Conservation (phyloP, 2,888 invertebrate species). For the Eupeodes latifasciatus region DNA sequence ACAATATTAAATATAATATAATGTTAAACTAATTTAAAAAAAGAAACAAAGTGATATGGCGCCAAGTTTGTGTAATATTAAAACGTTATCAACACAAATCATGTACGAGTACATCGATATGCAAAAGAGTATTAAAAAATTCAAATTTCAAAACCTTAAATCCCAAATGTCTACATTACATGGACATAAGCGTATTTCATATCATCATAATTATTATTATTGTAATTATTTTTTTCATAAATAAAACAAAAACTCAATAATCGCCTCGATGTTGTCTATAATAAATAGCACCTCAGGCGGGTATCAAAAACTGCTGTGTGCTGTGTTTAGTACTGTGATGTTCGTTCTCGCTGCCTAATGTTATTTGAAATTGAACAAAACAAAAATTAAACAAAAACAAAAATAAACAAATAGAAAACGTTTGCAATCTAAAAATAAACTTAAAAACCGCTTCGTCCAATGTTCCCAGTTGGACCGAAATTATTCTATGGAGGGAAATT, state of each 20-base stretch:
- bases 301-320: not conserved
- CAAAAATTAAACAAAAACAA: not conserved
- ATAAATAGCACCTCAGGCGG: conserved; percentile 41
- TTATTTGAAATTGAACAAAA: conserved; percentile 21
- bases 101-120: too few relatives aligned
- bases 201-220: conserved; percentile 53
- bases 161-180: not conserved
- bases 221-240: conserved; percentile 57
- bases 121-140: too few relatives aligned
- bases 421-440: conserved; percentile 66
- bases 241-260: conserved; percentile 38
- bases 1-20: not conserved
- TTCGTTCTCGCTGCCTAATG: conserved; percentile 14
- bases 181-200: not conserved
- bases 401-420: conserved; percentile 37
- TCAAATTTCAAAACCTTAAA: not conserved
- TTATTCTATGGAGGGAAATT: conserved; percentile 27
- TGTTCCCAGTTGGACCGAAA: conserved; percentile 1
- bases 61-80: not conserved
- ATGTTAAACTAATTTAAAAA: not conserved
- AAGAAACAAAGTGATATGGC: not conserved
- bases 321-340: too few relatives aligned
- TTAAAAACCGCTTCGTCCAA: conserved; percentile 22
- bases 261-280: conserved; percentile 57
- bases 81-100: too few relatives aligned